Conservation (phyloP, 2,113 vertebrate species). For the Sylvia atricapilla region DNA sequence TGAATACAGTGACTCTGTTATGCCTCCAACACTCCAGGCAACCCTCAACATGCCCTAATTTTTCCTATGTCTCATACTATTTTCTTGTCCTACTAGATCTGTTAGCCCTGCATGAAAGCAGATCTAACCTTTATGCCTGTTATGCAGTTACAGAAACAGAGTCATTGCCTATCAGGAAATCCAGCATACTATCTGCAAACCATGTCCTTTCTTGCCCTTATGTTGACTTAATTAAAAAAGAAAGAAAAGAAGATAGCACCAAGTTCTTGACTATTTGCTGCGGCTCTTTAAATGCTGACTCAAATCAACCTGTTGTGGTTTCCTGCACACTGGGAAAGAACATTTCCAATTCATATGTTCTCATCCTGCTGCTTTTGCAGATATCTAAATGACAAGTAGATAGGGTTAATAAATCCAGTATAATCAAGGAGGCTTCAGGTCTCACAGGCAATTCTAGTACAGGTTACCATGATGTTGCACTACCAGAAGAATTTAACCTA, state of each 20-base stretch:
- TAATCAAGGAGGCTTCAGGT: background rate
- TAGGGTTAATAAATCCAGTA: background rate
- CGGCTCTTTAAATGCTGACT: background rate
- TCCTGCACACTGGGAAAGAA: background rate
- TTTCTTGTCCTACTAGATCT: slow-evolving; percentile 4
- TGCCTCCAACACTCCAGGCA: background rate
- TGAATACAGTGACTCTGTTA: background rate
- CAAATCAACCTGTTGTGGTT: background rate
- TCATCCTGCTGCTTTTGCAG: background rate
- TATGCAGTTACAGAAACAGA: background rate
- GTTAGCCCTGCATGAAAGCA: background rate
- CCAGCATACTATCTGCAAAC: background rate
- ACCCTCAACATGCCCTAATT: slow-evolving; percentile 9
- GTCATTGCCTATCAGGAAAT: background rate
- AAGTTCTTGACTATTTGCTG: background rate
- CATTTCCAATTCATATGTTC: background rate
- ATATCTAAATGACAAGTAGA: background rate
- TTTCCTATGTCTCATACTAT: background rate
- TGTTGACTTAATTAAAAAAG: background rate
- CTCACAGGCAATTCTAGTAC: background rate
- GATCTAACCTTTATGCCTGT: slow-evolving; percentile 8
- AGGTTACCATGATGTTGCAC: background rate
- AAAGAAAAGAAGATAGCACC: background rate
- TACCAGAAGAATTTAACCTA: background rate
- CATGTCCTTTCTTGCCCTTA: background rate